phyloP scores from a whole-genome alignment of 2,113 vertebrate species.

The Saccopteryx bilineata region DNA sequence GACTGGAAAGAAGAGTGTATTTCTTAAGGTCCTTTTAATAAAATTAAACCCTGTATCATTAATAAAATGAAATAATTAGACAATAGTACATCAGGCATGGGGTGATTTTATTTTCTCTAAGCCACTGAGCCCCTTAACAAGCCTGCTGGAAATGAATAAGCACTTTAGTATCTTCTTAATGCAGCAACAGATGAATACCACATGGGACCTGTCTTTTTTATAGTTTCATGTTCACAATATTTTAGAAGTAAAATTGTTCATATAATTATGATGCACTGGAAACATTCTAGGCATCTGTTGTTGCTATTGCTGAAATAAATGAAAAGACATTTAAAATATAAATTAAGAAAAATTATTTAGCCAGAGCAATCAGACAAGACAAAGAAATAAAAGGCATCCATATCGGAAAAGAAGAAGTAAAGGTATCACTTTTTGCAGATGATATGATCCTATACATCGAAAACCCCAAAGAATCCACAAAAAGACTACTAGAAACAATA shows the following conservation, averaged over 20 bases:
- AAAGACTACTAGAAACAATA: too few relatives aligned
- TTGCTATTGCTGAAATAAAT: not conserved
- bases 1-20: not conserved
- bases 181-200: not conserved
- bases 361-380: too few relatives aligned
- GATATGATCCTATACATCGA: too few relatives aligned
- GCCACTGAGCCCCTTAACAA: not conserved
- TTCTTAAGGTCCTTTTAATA: not conserved
- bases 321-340: not conserved
- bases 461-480: too few relatives aligned
- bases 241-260: slow-evolving; percentile 30
- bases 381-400: too few relatives aligned
- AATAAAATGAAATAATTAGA: not conserved
- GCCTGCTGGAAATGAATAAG: not conserved
- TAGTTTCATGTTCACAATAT: not conserved
- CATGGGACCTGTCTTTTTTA: not conserved
- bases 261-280: not conserved
- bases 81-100: not conserved
- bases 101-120: not conserved
- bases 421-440: too few relatives aligned
- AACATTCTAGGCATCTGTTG: not conserved
- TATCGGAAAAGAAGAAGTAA: too few relatives aligned
- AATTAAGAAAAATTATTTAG: not conserved
- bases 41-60: not conserved
- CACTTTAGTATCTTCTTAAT: not conserved